Evolutionary conservation across 2,888 invertebrate species (phyloP), one percentile per base, ranked within the genome.

Genomic region (Cephus pulcher): DNA sequence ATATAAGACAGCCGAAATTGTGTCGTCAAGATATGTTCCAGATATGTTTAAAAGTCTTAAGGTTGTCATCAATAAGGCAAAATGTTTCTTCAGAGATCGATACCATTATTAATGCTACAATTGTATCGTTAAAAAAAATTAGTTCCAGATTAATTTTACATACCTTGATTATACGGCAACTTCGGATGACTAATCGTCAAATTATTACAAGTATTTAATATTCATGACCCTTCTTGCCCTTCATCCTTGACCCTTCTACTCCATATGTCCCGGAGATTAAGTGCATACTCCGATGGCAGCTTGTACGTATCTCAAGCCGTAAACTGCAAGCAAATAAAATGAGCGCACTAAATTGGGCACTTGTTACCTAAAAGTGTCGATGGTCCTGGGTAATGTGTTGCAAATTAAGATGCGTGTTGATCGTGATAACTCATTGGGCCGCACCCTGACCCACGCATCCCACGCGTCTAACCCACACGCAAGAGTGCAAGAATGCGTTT

Each of bases 391-490:
- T 75, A 78, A 56, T 15, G 23, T 56, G 40, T 56, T 56, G 40
- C 40, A 56, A 56, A 56, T 71, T 78, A 75, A 78, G 76, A 76
- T 78, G 78, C 78, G 78, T 78, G 78, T 78, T 69, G 78, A 76
- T 78, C 76, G 73, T 75, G 75, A 78, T 78, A 78, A 78, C 73
- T 78, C 75, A 78, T 78, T 76, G 78, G 76, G 76, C 73, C 75
- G 78, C 78, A 73, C 75, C 76, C 78, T 71, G 56, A 33, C 15
- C 34, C n/a, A 35, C 70, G 33, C n/a, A 32, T n/a, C 12, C 32
- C 33, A 56, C 40, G 40, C 23, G 6, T 23, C 40, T 56, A 56
- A 56, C 40, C 56, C 37, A 75, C 56, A 34, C 71, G 33, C 33
- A 33, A 30, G 71, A 71, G 33, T 33, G 23, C 71, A 23, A 30